phyloP scores from a whole-genome alignment of 2,888 invertebrate genomes.

The Hirtodrosophila trivittata region DNA sequence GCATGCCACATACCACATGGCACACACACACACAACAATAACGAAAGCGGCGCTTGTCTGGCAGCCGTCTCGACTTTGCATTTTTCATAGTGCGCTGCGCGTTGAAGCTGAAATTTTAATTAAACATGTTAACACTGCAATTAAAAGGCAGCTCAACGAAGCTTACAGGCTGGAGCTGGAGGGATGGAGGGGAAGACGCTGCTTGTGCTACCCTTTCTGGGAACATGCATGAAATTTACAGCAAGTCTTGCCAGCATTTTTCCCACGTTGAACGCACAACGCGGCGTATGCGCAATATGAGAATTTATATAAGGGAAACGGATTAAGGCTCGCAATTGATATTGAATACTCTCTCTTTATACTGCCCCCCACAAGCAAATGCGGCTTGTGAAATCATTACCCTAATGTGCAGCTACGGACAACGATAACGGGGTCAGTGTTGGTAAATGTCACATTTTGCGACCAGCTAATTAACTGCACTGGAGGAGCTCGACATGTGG shows the following conservation, averaged over 20 bases:
- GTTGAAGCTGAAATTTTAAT: slow-evolving; percentile 73
- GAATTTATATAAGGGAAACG: slow-evolving; percentile 9
- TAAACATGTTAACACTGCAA: slow-evolving; percentile 77
- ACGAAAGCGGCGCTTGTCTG: slow-evolving; percentile 49
- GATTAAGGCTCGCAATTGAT: slow-evolving; percentile 16
- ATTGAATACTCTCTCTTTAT: slow-evolving; percentile 24
- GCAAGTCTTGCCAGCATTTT: slow-evolving; percentile 10
- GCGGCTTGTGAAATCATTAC: background rate
- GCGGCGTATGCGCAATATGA: slow-evolving; percentile 47
- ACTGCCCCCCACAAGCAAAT: background rate
- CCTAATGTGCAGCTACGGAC: too few relatives aligned
- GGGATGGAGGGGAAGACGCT: background rate
- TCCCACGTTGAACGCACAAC: slow-evolving; percentile 9
- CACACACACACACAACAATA: slow-evolving; percentile 29
- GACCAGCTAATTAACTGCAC: background rate
- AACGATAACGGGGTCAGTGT: background rate
- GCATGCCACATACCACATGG: slow-evolving; percentile 22
- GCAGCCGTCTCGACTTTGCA: slow-evolving; percentile 60
- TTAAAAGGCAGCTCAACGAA: slow-evolving; percentile 56
- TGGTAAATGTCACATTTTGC: background rate
- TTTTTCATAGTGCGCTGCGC: slow-evolving; percentile 50
- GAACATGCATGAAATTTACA: slow-evolving; percentile 6
- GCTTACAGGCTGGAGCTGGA: background rate
- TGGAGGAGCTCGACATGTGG: background rate
- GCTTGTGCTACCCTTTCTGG: background rate